These are phyloP conservation scores for Luscinia luscinia DNA, from an alignment of 2,797 vertebrate species.

Conservation along the genomic window DNA sequence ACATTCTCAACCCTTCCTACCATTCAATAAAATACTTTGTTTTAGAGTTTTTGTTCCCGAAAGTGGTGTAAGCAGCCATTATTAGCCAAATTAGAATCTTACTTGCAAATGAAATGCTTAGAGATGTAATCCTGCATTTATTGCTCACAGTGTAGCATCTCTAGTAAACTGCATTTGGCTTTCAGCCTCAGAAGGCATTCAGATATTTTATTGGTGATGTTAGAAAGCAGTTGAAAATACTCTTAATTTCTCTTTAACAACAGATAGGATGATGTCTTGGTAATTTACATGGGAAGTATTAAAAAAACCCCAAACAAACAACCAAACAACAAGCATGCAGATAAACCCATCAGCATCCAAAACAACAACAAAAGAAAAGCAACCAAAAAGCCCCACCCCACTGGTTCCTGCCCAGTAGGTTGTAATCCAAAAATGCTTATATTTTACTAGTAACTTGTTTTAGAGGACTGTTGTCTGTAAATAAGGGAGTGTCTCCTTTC, in stretches of 20 bases:
- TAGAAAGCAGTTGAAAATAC: not conserved
- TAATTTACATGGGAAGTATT: not conserved
- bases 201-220: not conserved
- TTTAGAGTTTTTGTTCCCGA: not conserved
- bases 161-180: not conserved
- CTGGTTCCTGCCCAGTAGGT: not conserved
- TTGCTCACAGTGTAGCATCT: not conserved
- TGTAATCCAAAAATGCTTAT: not conserved
- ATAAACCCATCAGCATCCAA: not conserved
- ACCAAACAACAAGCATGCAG: not conserved
- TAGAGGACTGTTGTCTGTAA: not conserved
- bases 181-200: not conserved
- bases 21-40: not conserved
- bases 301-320: accelerated
- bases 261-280: not conserved
- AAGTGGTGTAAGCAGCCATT: not conserved
- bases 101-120: not conserved
- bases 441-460: not conserved
- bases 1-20: not conserved
- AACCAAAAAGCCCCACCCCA: accelerated
- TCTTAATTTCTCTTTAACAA: not conserved
- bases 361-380: not conserved
- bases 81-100: not conserved
- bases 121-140: not conserved
- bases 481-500: not conserved